phyloP scores from a whole-genome alignment of 2,888 invertebrate species.

The Habrosyne pyritoides region DNA sequence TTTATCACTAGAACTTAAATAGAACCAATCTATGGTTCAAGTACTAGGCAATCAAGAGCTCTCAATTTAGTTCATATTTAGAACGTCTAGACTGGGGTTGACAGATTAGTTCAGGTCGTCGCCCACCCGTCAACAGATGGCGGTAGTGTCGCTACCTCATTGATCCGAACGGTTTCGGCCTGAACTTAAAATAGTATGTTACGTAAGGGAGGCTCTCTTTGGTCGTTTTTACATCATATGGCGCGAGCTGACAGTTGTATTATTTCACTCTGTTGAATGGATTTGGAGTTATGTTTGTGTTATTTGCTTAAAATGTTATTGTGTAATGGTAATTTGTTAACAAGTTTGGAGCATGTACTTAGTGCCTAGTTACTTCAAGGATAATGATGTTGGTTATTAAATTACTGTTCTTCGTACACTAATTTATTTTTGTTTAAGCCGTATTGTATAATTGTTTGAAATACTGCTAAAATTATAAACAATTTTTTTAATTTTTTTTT shows the following conservation, averaged over 20 bases:
- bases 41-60: slow-evolving; percentile 3
- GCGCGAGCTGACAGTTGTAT: background rate
- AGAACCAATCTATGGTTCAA: background rate
- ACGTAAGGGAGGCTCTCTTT: slow-evolving; percentile 44
- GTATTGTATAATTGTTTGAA: no score
- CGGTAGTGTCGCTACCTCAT: slow-evolving; percentile 52
- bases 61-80: background rate
- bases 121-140: slow-evolving; percentile 57
- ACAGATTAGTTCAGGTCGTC: slow-evolving; percentile 35
- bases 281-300: background rate
- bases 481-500: no score
- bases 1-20: background rate
- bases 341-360: no score
- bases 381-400: no score
- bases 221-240: background rate
- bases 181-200: slow-evolving; percentile 59
- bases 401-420: no score
- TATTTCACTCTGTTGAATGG: background rate
- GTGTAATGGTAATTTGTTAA: no score
- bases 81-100: slow-evolving; percentile 32
- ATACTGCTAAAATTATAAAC: no score
- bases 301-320: no score
- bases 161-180: slow-evolving; percentile 56
- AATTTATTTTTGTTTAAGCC: no score
- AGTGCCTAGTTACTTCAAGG: no score